Percentiles rank a stretch among this genome's conserved stretches.
These are phyloP conservation scores for Chironomus striatipennis DNA, from an alignment of 1,140 invertebrate species.

Conservation along the genomic window DNA sequence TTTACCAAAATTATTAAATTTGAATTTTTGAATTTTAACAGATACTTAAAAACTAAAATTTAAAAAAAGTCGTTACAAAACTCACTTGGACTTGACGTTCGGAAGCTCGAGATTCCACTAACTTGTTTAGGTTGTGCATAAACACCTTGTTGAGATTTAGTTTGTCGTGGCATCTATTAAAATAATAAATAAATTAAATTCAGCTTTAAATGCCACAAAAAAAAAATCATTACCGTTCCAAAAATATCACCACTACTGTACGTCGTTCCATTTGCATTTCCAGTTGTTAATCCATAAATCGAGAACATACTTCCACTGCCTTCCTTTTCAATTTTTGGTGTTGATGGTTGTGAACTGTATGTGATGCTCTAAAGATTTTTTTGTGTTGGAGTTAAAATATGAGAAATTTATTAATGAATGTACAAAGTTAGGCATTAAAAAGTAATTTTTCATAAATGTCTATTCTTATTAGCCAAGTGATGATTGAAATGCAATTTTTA, in stretches of 20 bases:
- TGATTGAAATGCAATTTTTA: not conserved
- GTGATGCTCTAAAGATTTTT: constrained; percentile 10
- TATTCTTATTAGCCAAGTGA: not conserved
- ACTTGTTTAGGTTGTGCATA: constrained; percentile 39
- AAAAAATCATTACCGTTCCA: constrained; percentile 5
- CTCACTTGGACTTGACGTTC: constrained; percentile 35
- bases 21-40: no score
- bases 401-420: not conserved
- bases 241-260: not conserved
- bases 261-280: not conserved
- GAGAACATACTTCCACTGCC: constrained; percentile 11
- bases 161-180: not conserved
- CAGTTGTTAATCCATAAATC: not conserved
- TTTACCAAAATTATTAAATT: no score
- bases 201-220: not conserved
- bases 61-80: not conserved
- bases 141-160: constrained; percentile 32
- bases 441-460: not conserved
- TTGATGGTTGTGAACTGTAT: constrained; percentile 6
- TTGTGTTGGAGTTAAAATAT: not conserved
- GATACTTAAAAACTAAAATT: no score
- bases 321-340: constrained; percentile 15
- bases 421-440: not conserved
- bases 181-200: not conserved
- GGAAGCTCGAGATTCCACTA: constrained; percentile 39